Evolutionary conservation across 2,888 invertebrate species (phyloP).

Genomic region (Rhogogaster chlorosoma): DNA sequence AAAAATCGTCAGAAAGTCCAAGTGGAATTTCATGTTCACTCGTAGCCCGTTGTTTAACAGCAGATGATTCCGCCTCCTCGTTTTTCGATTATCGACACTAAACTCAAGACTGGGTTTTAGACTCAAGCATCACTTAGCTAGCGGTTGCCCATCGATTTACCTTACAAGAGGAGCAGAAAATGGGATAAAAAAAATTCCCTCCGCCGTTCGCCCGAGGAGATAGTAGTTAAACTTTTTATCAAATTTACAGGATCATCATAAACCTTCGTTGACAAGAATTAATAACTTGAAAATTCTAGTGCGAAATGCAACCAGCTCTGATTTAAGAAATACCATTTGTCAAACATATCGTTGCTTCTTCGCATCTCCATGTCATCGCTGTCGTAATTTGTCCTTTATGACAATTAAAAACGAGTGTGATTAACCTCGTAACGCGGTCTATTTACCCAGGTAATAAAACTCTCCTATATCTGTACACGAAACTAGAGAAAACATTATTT

Average conservation of each 20-base stretch:
- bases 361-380: neutral
- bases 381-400: too few relatives aligned
- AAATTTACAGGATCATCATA: neutral
- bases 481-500: neutral
- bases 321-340: neutral
- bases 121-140: neutral
- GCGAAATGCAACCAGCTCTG: too few relatives aligned
- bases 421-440: neutral
- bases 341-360: neutral
- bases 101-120: slow-evolving; percentile 6
- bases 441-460: neutral
- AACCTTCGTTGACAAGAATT: neutral
- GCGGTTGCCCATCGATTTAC: neutral
- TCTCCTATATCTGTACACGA: neutral
- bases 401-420: neutral
- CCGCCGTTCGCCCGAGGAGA: neutral
- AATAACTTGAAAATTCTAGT: neutral
- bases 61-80: slow-evolving; percentile 17
- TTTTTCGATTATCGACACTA: slow-evolving; percentile 27
- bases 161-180: neutral
- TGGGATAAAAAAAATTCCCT: neutral
- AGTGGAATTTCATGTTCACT: slow-evolving; percentile 41
- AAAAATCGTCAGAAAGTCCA: slow-evolving; percentile 34
- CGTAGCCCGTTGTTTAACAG: slow-evolving; percentile 26
- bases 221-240: neutral